Evolutionary conservation across 2,797 vertebrate species (phyloP), one percentile per base, ranked within the genome.

Genomic region (Aplochiton taeniatus): DNA sequence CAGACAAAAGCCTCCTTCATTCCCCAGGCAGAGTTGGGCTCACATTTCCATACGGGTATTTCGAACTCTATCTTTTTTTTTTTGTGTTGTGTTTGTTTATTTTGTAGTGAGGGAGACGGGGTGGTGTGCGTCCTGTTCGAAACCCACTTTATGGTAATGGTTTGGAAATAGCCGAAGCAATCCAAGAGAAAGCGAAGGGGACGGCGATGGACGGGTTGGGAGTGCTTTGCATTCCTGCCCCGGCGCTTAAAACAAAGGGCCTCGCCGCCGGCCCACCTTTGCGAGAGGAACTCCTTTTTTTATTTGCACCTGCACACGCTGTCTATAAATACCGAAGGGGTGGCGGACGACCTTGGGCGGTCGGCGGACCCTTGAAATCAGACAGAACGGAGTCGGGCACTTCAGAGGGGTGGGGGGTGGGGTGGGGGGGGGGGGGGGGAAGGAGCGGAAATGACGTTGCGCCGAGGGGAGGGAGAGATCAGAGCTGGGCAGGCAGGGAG

Each of bases 1-100:
- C 68, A 74, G 79, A 90, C 83, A 89, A 90, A 85, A 68, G 75
- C 51, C 72, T 85, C 71, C 80, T 83, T 89, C 82, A 85, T 74
- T 71, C 69, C 20, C 68, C 63, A 79, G 74, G 51, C 65, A 70
- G 52, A 63, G 61, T 3, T 64, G 48, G 63, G 56, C 65, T 81
- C 76, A 64, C 70, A 77, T 79, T 82, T 79, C 72, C 64, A 68
- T 68, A 65, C 67, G 70, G 12, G 69, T 44, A 59, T 81, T 62
- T 85, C 80, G 78, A 79, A 84, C 79, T 81, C 77, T 75, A 83
- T 75, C 46, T 65, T 81, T 75, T 83, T 85, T 77, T 31, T 31
- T 31, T n/a, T n/a, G n/a, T n/a, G 81, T 74, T 79, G 61, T 72
- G 66, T 75, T 78, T 83, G 79, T 83, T 86, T 87, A 74, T 82